Base-by-base conservation (phyloP, 2,888 invertebrate species). In the Baronia brevicornis region DNA sequence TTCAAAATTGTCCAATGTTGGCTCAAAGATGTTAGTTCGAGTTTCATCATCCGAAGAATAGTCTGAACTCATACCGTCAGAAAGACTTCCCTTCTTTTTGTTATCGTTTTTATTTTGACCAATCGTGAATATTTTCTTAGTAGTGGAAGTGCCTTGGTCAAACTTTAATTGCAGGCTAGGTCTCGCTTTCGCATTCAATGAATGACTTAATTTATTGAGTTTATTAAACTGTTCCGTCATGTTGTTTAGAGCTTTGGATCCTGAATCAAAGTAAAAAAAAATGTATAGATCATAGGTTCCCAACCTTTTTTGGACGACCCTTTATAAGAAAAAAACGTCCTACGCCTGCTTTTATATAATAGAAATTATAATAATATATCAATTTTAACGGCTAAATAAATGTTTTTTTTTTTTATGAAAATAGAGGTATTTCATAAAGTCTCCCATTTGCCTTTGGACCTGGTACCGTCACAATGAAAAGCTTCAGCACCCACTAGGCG, bases 141-240 rank as follows among this genome's bases (percentile, higher is more conserved):
- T 64, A 29, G 66, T 59, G 0, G 84, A 72, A 10, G 80, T 61
- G 40, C 73, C 51, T 34, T 77, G 75, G 51, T 80, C 85, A 46
- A 80, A 73, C 42, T 77, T 78, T n/a, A 86, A 69, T 45, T 84
- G 84, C 1, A 84, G 69, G 58, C 84, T 58, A 45, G 84, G 61
- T 37, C 88, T 69, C 48, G 88, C 51, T 70, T 88, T 67, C 0
- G 87, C 82, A 51, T 88, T 89, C 24, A 91, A 84, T 11, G 87
- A 88, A 47, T 88, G 88, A 34, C 90, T 86, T 18, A 93, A 77
- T 52, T 90, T 90, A 61, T 93, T 93, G 19, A 95, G 69, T 65
- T 93, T 94, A 36, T 92, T 93, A 69, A 96, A 93, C 60, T 95
- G 94, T 44, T 94, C 94, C 0, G 92, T 89, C 85, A 95, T 91